Base-by-base conservation (phyloP, 2,797 vertebrate genomes). In the Thunnus albacares region DNA sequence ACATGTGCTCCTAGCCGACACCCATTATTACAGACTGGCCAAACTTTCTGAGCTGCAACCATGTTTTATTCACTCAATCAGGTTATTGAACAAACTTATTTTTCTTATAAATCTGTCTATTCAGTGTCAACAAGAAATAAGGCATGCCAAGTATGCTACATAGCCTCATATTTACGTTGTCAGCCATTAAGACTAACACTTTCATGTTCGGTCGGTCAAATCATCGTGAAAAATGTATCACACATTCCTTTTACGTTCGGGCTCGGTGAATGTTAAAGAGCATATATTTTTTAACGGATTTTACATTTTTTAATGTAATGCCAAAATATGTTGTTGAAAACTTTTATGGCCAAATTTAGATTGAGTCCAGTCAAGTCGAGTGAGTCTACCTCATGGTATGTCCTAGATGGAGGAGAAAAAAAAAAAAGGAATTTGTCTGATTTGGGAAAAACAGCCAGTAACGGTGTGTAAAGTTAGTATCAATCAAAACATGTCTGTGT, bases 281-380 rank as follows among this genome's bases (percentile, higher is more conserved):
- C 22, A 30, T 10, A 7, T 51, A 66, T 49, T 51, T 55, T 55
- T 64, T 80, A 24, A 72, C 68, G 51, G 74, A 77, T 81, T 73
- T 81, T 65, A 71, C 30, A 78, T 57, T 83, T 74, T 57, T 55
- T 10, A 43, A 69, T 53, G 7, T 69, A 62, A 88, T 79, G 86
- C 67, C 77, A 64, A 79, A 80, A 74, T 33, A 45, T 94, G 88
- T 94, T 90, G 94, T 92, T 84, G 87, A 90, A 56, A 4, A 14
- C 51, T 52, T 11, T 47, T 26, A 47, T 88, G 94, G 95, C 95
- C 95, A 96, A 95, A 94, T 95, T 95, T 90, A 94, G 96, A 95
- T 96, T 12, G 13, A 24, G 53, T 22, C 52, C 35, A 9, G 15
- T 18, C 6, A 51, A 51, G 18, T n/a, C 47, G 47, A 51, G 17